These are phyloP conservation scores for Muscicapa striata DNA, from an alignment of 2,797 vertebrate species.

Conservation along the genomic window DNA sequence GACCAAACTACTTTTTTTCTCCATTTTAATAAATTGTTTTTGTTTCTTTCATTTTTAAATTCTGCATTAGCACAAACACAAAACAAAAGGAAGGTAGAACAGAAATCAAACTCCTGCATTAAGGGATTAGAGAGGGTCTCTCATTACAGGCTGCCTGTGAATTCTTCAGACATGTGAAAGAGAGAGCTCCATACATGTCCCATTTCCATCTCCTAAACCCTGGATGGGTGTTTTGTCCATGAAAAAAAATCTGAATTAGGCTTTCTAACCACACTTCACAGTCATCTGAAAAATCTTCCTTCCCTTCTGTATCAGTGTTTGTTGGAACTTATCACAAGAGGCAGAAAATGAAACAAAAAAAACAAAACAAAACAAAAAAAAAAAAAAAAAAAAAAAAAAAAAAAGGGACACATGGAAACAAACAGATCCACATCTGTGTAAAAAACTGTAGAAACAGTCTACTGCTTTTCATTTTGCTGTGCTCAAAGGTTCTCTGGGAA, in stretches of 20 bases:
- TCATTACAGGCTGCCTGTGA: background rate
- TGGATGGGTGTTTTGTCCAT: background rate
- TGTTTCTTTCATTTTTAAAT: background rate
- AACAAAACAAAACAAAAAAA: too few relatives aligned
- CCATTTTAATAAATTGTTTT: background rate
- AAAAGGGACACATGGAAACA: background rate
- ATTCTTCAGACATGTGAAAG: background rate
- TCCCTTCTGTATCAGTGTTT: background rate
- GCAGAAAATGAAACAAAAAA: background rate
- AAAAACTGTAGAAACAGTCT: background rate
- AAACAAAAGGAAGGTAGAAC: background rate
- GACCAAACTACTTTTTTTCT: background rate
- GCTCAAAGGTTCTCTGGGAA: background rate
- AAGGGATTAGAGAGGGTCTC: background rate
- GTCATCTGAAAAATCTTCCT: background rate
- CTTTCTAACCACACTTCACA: background rate
- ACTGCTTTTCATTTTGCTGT: background rate
- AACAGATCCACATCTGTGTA: background rate
- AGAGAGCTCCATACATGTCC: background rate
- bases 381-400: background rate
- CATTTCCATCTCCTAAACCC: background rate
- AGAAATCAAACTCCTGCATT: background rate
- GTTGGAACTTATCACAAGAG: background rate
- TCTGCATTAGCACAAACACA: background rate
- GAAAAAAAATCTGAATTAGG: background rate